Conservation (phyloP, 2,888 invertebrate genomes). For the Argyra leucocephala region DNA sequence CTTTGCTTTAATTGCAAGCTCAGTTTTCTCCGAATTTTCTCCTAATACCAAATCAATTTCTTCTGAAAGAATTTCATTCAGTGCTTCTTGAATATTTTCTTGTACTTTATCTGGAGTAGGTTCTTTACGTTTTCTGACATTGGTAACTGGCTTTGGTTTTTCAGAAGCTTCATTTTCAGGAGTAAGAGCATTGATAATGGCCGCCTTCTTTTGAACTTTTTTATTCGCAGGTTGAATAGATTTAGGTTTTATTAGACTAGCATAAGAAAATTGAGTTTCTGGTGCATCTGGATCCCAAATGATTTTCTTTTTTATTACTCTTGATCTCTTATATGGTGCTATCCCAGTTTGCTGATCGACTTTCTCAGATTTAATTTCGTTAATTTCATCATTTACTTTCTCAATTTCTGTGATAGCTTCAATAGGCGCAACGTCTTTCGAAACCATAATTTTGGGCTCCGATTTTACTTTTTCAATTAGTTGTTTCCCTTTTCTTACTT, state of each 20-base stretch:
- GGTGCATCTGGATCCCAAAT: slow-evolving; percentile 58
- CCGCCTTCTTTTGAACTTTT: background rate
- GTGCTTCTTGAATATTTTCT: slow-evolving; percentile 14
- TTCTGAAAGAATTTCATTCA: slow-evolving; percentile 10
- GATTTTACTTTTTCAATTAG: background rate
- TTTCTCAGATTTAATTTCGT: slow-evolving; percentile 15
- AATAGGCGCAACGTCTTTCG: background rate
- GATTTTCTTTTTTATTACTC: slow-evolving; percentile 62
- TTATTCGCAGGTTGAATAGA: slow-evolving; percentile 3
- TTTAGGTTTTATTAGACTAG: slow-evolving; percentile 34
- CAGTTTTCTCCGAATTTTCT: background rate
- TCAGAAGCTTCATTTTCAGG: slow-evolving; percentile 28
- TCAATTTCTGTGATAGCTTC: slow-evolving; percentile 7
- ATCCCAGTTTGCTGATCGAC: slow-evolving; percentile 21
- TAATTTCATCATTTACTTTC: slow-evolving; percentile 12
- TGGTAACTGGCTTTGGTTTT: slow-evolving; percentile 32
- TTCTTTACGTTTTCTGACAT: slow-evolving; percentile 22
- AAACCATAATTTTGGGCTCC: background rate
- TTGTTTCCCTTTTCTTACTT: slow-evolving; percentile 12
- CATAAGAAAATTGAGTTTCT: slow-evolving; percentile 41
- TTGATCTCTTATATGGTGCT: slow-evolving; percentile 36
- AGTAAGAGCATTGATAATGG: slow-evolving; percentile 15
- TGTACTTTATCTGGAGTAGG: slow-evolving; percentile 12
- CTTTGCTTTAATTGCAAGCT: background rate
- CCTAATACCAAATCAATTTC: background rate